Conservation (phyloP, 2,113 vertebrate species). For the Ochotona princeps region DNA sequence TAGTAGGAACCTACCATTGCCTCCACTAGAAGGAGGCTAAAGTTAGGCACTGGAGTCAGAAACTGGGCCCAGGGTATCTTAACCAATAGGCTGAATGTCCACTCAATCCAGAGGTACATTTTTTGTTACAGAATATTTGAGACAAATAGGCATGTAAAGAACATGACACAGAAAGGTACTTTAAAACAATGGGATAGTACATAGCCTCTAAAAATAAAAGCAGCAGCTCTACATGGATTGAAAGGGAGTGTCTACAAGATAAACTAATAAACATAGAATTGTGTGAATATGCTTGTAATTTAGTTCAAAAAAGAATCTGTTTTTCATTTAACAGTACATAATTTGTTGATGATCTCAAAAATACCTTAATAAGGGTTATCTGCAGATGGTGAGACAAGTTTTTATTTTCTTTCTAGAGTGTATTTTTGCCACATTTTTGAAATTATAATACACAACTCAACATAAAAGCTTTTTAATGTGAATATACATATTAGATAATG, state of each 20-base stretch:
- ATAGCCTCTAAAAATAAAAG: background rate
- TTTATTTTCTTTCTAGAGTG: background rate
- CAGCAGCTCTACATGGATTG: background rate
- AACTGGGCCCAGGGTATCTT: too few relatives aligned
- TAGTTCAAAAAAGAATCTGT: background rate
- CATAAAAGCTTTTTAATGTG: constrained; percentile 9
- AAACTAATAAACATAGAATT: background rate
- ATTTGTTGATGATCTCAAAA: background rate
- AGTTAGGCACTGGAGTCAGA: too few relatives aligned
- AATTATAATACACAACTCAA: background rate
- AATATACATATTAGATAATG: background rate
- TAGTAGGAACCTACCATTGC: too few relatives aligned
- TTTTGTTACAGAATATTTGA: background rate
- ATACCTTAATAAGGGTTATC: too few relatives aligned
- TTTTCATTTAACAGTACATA: background rate
- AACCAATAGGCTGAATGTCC: too few relatives aligned
- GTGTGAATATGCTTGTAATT: background rate
- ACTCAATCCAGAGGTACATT: too few relatives aligned
- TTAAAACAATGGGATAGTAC: background rate
- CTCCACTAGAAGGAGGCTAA: too few relatives aligned
- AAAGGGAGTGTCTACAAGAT: background rate
- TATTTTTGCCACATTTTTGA: background rate
- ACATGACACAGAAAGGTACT: background rate
- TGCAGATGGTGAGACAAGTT: too few relatives aligned
- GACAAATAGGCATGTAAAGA: background rate